Conservation (phyloP, 2,113 vertebrate genomes). For the Sciurus niger region DNA sequence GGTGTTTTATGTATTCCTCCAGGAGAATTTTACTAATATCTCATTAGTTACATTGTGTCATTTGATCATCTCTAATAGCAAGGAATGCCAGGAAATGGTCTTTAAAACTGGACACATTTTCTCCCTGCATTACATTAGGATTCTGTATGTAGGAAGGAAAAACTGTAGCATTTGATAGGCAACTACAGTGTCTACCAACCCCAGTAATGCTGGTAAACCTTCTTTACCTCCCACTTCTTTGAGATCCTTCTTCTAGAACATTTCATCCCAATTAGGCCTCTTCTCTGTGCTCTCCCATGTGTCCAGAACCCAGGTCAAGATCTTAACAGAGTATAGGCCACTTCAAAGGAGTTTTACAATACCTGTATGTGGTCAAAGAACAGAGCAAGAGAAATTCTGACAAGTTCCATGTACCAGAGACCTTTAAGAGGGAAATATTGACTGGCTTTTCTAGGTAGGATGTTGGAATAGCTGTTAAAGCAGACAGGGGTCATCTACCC, state of each 20-base stretch:
- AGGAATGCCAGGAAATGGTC: not conserved
- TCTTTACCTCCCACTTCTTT: not conserved
- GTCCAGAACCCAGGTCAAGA: not conserved
- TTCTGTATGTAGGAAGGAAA: constrained; percentile 9
- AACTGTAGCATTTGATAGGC: not conserved
- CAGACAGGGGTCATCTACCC: not conserved
- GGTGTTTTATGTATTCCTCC: constrained; percentile 1
- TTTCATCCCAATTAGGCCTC: not conserved
- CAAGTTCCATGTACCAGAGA: not conserved
- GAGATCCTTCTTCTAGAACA: not conserved
- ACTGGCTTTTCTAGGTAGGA: not conserved
- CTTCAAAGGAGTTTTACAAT: not conserved
- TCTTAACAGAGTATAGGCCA: not conserved
- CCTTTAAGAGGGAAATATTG: not conserved
- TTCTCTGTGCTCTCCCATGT: not conserved
- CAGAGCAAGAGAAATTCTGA: not conserved
- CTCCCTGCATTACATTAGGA: not conserved
- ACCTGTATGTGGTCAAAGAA: not conserved
- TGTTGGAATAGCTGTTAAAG: not conserved
- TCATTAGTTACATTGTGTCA: not conserved
- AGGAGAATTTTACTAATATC: not conserved
- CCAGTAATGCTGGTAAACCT: not conserved
- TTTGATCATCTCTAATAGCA: not conserved
- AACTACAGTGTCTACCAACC: not conserved
- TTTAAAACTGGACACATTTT: not conserved